Evolutionary conservation across 1,140 invertebrate species (phyloP), one percentile per base, ranked within the genome.

Genomic region (Rhyacophila brunnea): DNA sequence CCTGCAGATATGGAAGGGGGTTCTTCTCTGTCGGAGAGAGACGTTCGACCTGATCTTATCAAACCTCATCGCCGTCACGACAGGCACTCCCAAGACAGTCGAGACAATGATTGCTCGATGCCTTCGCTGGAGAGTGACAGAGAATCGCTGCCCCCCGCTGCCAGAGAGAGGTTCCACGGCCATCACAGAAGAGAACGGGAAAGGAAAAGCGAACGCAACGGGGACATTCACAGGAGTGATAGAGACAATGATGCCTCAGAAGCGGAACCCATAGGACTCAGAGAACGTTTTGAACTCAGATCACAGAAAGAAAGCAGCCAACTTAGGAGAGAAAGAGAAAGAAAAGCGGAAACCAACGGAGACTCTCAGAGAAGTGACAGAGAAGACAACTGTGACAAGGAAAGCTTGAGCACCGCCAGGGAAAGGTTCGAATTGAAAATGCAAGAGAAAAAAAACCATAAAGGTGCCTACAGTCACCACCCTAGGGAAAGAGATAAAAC

Each of bases 151-250:
- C 32, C 50, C 38, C 52, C 42, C 32, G 20, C 50, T 14, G 32
- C 43, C 9, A 60, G 57, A 47, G 47, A 49, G 7, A 43, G 36
- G 19, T 60, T 47, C 32, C 51, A 45, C 34, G 32, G 42, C 3
- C 56, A 64, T 45, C 42, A 53, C 10, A 47, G 54, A 38, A 59
- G 62, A 28, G 50, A 63, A 20, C 48, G 14, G 19, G 59, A 60
- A 5, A 42, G 20, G 28, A 62, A 43, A 57, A 38, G 52, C 1
- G 50, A 64, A n/a, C 32, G 23, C 15, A 59, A 64, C 28, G 60
- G 60, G 9, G 54, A 62, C 28, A 44, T 28, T 34, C 40, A 58
- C 11, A 42, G 19, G n/a, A 47, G 40, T 4, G 42, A 28, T 9
- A 28, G 34, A 42, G 45, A 38, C 13, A 11, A 5, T 6, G 45